Percentiles rank a stretch among this genome's conserved stretches.
Evolutionary conservation across 1,140 invertebrate genomes (phyloP).

Genomic region (Plectus sambesii): DNA sequence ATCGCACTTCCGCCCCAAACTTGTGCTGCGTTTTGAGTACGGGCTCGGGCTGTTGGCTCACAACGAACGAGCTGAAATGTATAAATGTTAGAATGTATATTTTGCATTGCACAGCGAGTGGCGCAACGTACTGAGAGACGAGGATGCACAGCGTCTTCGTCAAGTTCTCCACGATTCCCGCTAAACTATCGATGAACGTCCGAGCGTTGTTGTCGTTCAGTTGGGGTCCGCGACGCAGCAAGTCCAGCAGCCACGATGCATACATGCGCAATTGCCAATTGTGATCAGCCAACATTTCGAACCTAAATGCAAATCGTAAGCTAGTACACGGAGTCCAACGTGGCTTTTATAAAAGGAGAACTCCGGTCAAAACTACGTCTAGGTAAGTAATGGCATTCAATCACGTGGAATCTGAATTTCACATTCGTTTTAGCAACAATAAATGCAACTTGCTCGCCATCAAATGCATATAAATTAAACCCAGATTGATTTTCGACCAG

Average conservation of each 20-base stretch:
- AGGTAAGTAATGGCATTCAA: too few species aligned
- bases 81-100: too few species aligned
- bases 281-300: slow-evolving; percentile 42
- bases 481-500: too few species aligned
- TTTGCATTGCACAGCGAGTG: too few species aligned
- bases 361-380: too few species aligned
- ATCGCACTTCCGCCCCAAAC: slow-evolving; percentile 35
- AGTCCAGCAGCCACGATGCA: slow-evolving; percentile 40
- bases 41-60: slow-evolving; percentile 42
- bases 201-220: slow-evolving; percentile 34
- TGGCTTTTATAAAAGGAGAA: too few species aligned
- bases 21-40: slow-evolving; percentile 45
- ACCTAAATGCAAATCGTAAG: slow-evolving; percentile 28
- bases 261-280: slow-evolving; percentile 44
- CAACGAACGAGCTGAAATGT: too few species aligned
- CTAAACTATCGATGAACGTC: slow-evolving; percentile 36
- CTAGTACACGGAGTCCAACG: neutral
- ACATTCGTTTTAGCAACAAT: too few species aligned
- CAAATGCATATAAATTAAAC: too few species aligned
- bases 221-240: slow-evolving; percentile 34
- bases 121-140: slow-evolving; percentile 40
- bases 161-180: slow-evolving; percentile 33
- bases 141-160: slow-evolving; percentile 44
- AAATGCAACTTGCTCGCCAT: too few species aligned
- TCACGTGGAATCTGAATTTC: slow-evolving; percentile 4